A percentile compares a stretch with the other conserved stretches of the same genome.
Conservation (phyloP, 2,797 vertebrate genomes). For the Masticophis lateralis region DNA sequence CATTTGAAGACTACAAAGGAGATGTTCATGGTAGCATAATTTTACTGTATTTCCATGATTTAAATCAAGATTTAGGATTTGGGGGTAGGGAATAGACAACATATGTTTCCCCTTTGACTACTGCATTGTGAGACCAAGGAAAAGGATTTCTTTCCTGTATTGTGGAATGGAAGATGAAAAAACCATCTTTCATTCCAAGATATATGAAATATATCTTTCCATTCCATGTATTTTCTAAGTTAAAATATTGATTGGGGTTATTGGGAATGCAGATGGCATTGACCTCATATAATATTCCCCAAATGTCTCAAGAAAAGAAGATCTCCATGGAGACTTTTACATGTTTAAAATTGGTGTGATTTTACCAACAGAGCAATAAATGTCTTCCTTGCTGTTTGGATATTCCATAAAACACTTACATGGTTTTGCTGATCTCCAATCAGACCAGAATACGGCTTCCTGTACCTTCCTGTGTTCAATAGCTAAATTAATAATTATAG, state of each 20-base stretch:
- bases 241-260: neutral
- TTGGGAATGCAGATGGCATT: neutral
- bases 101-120: neutral
- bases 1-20: neutral
- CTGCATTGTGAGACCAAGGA: neutral
- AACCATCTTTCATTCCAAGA: neutral
- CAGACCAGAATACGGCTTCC: neutral
- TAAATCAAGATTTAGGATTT: neutral
- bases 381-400: neutral
- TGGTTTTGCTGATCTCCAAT: neutral
- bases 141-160: neutral
- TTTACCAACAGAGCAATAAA: neutral
- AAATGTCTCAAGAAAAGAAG: neutral
- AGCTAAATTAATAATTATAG: neutral
- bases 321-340: neutral
- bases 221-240: neutral
- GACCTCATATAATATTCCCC: neutral
- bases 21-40: neutral
- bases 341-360: neutral
- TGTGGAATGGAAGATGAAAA: neutral
- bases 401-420: constrained; percentile 2
- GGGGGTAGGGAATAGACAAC: no score
- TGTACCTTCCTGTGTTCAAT: neutral
- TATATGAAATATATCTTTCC: neutral
- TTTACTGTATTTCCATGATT: neutral